Evolutionary conservation across 2,797 vertebrate genomes (phyloP), one percentile per base, ranked within the genome.

Genomic region (Molothrus ater): DNA sequence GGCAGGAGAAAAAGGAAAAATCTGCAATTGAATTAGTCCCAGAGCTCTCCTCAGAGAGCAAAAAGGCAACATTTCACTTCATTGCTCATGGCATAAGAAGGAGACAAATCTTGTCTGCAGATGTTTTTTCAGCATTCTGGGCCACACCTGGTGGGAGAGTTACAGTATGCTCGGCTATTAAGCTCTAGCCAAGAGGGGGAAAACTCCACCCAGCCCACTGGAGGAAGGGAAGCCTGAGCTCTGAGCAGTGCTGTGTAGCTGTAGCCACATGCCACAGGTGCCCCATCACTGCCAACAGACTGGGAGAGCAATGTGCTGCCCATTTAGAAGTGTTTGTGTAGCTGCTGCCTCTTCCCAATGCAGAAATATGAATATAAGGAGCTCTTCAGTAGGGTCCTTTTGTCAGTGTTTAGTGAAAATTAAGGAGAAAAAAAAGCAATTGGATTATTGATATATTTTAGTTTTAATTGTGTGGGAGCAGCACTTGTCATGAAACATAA

Each of bases 31-130:
- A 82, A 88, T 92, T 95, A 86, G 68, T 92, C 60, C 82, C 86
- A 91, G 56, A 97, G 75, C 90, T 93, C 87, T 96, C 81, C 90
- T 97, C 92, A 43, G 92, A 94, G 88, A 92, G 78, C 68, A 95
- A 95, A 87, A 90, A 86, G 86, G 68, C 88, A 95, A 42, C 78
- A 96, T 95, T 94, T 93, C 36, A 69, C 56, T 93, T 93, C 28
- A 71, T 36, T 86, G 68, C 42, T 95, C 57, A 89, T 57, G 81
- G 43, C 70, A 65, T 68, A 65, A 92, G 93, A 66, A 73, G 78
- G 86, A 93, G 76, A 72, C 24, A 38, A 53, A 69, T 86, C 51
- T 92, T 94, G 85, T 65, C 74, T 93, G 91, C 93, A 96, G 93
- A 93, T 97, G 94, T 83, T 95, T 83, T 48, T 94, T 91, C 47